A percentile compares a stretch with the other conserved stretches of the same genome.
Conservation (phyloP, 1,140 invertebrate genomes). For the Wasmannia auropunctata region DNA sequence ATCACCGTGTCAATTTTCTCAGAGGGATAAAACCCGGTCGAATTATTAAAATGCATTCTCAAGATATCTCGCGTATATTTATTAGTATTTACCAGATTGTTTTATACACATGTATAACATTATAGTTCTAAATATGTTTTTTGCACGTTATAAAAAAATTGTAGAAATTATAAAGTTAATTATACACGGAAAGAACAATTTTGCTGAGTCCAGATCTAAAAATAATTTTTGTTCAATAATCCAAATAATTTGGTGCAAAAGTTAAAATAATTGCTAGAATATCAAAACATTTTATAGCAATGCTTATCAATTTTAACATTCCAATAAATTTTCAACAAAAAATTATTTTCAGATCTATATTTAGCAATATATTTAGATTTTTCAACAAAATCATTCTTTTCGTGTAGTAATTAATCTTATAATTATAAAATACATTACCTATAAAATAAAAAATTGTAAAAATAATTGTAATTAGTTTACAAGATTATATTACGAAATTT, state of each 20-base stretch:
- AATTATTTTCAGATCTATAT: too few relatives aligned
- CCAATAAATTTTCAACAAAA: too few relatives aligned
- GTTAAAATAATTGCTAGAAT: too few relatives aligned
- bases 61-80: not conserved
- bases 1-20: slow-evolving; percentile 4
- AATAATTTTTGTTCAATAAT: too few relatives aligned
- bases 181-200: too few relatives aligned
- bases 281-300: too few relatives aligned
- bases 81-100: not conserved
- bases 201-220: too few relatives aligned
- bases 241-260: too few relatives aligned
- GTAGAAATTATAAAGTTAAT: not conserved
- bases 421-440: too few relatives aligned
- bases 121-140: not conserved
- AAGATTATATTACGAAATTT: not conserved
- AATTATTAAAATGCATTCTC: not conserved
- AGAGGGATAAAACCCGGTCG: not conserved
- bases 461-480: not conserved
- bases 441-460: not conserved
- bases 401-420: not conserved
- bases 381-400: too few relatives aligned
- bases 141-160: not conserved
- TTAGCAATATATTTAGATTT: too few relatives aligned
- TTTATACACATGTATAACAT: not conserved
- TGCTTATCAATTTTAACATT: too few relatives aligned